These are phyloP conservation scores for Merodon equestris DNA, from an alignment of 2,888 invertebrate species.

Conservation along the genomic window DNA sequence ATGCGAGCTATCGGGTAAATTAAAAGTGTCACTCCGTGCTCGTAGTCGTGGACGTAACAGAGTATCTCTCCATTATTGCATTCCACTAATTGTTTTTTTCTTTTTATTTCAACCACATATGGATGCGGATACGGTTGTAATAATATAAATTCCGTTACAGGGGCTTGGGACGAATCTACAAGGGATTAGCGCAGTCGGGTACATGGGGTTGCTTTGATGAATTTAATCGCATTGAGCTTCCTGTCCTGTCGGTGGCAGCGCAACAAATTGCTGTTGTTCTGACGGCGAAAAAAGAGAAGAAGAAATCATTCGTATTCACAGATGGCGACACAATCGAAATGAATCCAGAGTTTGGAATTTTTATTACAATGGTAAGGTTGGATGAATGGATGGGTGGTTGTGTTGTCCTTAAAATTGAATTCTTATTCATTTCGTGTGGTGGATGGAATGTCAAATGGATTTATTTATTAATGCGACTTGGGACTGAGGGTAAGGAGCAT, in stretches of 20 bases:
- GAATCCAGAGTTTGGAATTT: conserved; percentile 97
- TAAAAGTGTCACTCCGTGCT: conserved; percentile 52
- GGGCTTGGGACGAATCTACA: conserved; percentile 96
- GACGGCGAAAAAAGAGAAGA: conserved; percentile 95
- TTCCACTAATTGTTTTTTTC: conserved; percentile 52
- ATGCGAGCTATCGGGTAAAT: conserved; percentile 43
- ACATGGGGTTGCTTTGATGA: conserved; percentile 99
- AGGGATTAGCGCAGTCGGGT: conserved; percentile 96
- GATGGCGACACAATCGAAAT: conserved; percentile 95
- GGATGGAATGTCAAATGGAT: too few species aligned
- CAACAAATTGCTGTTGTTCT: conserved; percentile 97
- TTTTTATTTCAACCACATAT: conserved; percentile 14
- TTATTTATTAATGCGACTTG: too few species aligned
- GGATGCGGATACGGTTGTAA: not conserved
- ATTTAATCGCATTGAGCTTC: conserved; percentile 96
- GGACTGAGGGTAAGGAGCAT: too few species aligned
- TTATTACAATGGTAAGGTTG: conserved; percentile 93
- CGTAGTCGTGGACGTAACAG: not conserved
- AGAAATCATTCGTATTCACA: conserved; percentile 93
- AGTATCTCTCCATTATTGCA: conserved; percentile 46
- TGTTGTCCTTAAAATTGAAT: not conserved
- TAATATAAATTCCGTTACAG: conserved; percentile 77
- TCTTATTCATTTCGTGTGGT: not conserved
- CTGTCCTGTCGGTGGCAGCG: conserved; percentile 96
- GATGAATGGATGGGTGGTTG: not conserved